These are phyloP conservation scores for Brachyistius frenatus DNA, from an alignment of 2,113 vertebrate genomes.

Conservation along the genomic window DNA sequence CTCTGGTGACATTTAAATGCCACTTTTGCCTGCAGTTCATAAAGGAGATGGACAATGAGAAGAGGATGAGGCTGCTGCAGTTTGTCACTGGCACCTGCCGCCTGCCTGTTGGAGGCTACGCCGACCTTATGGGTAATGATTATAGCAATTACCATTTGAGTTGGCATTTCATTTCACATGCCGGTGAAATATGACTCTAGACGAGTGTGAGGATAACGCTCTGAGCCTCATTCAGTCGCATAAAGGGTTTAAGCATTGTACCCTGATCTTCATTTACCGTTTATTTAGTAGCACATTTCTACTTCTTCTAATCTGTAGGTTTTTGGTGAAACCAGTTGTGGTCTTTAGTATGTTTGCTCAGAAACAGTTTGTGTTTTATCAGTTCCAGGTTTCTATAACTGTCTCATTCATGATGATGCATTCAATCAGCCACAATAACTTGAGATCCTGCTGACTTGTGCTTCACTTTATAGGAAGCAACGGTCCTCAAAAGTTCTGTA, in stretches of 20 bases:
- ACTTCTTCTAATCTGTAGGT: background rate
- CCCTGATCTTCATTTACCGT: background rate
- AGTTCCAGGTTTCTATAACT: background rate
- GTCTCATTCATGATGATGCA: background rate
- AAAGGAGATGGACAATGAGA: slow-evolving; percentile 99
- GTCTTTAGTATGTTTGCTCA: background rate
- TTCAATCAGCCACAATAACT: background rate
- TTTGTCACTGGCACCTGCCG: slow-evolving; percentile 98
- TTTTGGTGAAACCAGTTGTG: background rate
- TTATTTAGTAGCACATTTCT: background rate
- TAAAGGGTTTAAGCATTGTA: background rate
- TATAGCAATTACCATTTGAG: background rate
- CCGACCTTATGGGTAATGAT: slow-evolving; percentile 95
- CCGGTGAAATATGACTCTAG: background rate
- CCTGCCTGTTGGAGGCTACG: slow-evolving; percentile 97
- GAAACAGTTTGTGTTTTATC: slow-evolving; percentile 8
- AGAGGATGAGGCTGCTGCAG: slow-evolving; percentile 97
- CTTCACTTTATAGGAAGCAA: slow-evolving; percentile 89
- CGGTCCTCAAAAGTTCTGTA: slow-evolving; percentile 97
- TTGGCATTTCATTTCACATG: slow-evolving; percentile 4
- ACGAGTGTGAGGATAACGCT: background rate
- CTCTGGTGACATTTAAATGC: too few relatives aligned
- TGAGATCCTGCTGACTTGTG: background rate
- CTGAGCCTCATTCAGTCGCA: background rate
- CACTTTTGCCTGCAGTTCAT: slow-evolving; percentile 86